Evolutionary conservation across 2,888 invertebrate genomes (phyloP), one percentile per base, ranked within the genome.

Genomic region (Nudaria mundana): DNA sequence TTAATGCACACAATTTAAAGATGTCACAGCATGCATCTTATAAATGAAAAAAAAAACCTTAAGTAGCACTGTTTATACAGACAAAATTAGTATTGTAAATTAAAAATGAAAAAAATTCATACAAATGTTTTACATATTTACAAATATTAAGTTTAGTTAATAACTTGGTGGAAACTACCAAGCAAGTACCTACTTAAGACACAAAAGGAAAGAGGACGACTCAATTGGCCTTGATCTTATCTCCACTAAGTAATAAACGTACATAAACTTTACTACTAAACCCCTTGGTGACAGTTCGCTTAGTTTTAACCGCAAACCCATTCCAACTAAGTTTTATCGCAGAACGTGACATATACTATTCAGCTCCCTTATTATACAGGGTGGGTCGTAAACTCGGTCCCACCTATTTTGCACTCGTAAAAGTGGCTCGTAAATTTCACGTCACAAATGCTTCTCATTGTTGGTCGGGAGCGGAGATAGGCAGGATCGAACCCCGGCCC

Each of bases 401-500:
- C 72, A 83, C 81, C 82, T 83, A 82, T 83, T 85, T 81, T 71
- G 80, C 81, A 81, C 76, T 80, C 85, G 79, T 85, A 85, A 85
- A 84, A 79, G 74, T 72, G 77, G 61, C 77, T 79, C 85, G 79
- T 85, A 86, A 84, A 84, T 82, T 83, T 71, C 59, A 60, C 72
- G 75, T 76, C 82, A 78, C 83, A 81, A 83, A 80, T 81, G 80
- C 77, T 63, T 50, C 69, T 70, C 80, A 76, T 81, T 81, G 82
- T 82, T 69, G 70, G 67, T 61, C 65, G 71, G 48, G 40, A 48
- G 58, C 48, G 58, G 64, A 66, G 73, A 71, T 71, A 73, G 66
- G 71, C 66, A 66, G 57, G 57, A 52, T 38, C 54, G 56, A 49
- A 38, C 40, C 37, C 40, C 44, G 32, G 50, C 48, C 51, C 54